Evolutionary conservation across 92 coral and sea anemone genomes (phyloP).

Genomic region (Porites cylindrica): DNA sequence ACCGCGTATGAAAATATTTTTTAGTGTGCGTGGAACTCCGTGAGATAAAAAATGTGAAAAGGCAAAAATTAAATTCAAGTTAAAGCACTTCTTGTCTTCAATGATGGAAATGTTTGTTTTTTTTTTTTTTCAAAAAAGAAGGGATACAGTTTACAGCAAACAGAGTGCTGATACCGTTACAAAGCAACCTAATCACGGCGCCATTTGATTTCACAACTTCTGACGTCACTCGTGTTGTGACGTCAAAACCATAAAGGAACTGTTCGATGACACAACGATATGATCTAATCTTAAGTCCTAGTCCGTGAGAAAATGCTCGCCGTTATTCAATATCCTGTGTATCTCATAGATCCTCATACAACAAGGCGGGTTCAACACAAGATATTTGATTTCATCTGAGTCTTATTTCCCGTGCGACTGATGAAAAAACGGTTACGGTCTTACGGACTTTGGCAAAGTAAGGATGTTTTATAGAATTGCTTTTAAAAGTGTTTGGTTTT

Average conservation of each 20-base stretch:
- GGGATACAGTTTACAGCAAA: not conserved
- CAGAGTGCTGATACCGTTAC: not conserved
- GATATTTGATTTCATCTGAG: not conserved
- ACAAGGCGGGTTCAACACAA: not conserved
- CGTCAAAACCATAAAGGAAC: slow-evolving; percentile 11
- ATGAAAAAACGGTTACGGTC: not conserved
- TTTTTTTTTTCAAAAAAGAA: not conserved
- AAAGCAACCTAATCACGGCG: not conserved
- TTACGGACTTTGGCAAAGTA: too few species aligned
- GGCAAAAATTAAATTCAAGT: too few species aligned
- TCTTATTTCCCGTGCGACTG: not conserved
- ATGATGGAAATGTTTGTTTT: not conserved
- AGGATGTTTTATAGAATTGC: too few species aligned
- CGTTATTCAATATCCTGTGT: not conserved
- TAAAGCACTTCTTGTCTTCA: not conserved
- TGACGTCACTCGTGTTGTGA: slow-evolving; percentile 1
- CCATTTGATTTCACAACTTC: not conserved
- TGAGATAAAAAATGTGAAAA: too few species aligned
- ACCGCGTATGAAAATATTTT: not conserved
- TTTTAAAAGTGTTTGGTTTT: too few species aligned
- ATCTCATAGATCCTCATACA: not conserved
- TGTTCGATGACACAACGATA: not conserved
- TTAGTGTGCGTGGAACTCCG: not conserved
- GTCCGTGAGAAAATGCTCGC: slow-evolving; percentile 11
- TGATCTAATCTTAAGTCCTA: not conserved